These are phyloP conservation scores for Scarus forsteni DNA, from an alignment of 2,797 vertebrate genomes.

Conservation along the genomic window DNA sequence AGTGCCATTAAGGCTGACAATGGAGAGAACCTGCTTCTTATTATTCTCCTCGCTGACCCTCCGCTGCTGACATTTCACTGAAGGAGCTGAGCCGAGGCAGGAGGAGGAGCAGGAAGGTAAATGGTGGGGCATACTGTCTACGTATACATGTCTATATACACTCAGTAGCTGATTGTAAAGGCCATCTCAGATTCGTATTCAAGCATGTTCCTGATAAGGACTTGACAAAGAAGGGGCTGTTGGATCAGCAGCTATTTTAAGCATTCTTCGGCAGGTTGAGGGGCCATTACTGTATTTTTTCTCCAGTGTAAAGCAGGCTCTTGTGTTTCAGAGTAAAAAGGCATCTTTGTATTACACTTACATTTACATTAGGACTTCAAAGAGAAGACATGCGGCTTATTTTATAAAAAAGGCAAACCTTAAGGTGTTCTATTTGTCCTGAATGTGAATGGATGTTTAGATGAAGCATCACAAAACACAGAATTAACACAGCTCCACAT, in stretches of 20 bases:
- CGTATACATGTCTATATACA: background rate
- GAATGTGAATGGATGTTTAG: no score
- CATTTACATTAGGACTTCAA: no score
- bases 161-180: conserved; percentile 21
- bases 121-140: background rate
- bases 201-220: background rate
- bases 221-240: background rate
- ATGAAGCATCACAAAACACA: no score
- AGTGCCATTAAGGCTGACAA: conserved; percentile 73
- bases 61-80: conserved; percentile 70
- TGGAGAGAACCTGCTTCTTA: conserved; percentile 52
- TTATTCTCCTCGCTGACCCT: conserved; percentile 64
- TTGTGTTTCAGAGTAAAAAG: no score
- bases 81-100: conserved; percentile 18
- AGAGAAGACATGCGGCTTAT: no score
- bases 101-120: background rate
- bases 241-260: background rate
- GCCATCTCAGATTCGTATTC: background rate
- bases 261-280: no score
- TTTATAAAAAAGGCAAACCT: no score
- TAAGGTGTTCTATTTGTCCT: no score
- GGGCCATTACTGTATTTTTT: no score
- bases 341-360: no score
- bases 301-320: no score
- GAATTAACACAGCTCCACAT: no score